Evolutionary conservation across 2,888 invertebrate genomes (phyloP).

Genomic region (Caenorhabditis plicata): DNA sequence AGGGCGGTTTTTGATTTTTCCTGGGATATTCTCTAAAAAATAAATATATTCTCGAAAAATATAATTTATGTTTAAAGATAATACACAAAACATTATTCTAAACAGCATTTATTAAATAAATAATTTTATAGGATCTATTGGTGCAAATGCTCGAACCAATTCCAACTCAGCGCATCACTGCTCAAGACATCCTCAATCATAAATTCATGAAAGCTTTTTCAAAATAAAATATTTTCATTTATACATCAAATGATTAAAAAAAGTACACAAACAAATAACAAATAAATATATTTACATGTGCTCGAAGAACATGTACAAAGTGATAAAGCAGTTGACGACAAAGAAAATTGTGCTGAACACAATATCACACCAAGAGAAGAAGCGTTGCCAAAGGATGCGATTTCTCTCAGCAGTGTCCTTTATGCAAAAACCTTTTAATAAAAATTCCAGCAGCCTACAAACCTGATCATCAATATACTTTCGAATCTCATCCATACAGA

Average conservation of each 20-base stretch:
- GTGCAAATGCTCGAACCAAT: too few species aligned
- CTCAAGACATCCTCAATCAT: too few species aligned
- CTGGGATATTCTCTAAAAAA: too few species aligned
- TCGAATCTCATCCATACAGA: conserved; percentile 42
- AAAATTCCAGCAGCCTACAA: not conserved
- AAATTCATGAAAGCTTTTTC: too few species aligned
- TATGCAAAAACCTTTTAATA: not conserved
- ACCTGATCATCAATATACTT: conserved; percentile 40
- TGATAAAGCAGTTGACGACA: conserved; percentile 36
- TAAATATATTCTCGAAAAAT: too few species aligned
- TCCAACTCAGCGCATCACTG: too few species aligned
- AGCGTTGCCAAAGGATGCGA: conserved; percentile 47
- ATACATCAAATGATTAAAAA: conserved; percentile 19
- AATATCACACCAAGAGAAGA: conserved; percentile 50
- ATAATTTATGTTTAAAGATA: too few species aligned
- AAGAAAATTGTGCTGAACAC: conserved; percentile 42
- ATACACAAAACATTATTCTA: too few species aligned
- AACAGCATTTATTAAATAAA: too few species aligned
- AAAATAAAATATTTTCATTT: too few species aligned
- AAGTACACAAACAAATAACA: not conserved
- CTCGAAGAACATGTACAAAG: conserved; percentile 36
- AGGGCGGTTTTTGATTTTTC: too few species aligned
- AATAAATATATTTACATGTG: conserved; percentile 16
- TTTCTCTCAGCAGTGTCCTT: conserved; percentile 36
- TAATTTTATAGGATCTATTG: too few species aligned